These are phyloP conservation scores for Melanophora roralis DNA, from an alignment of 2,888 invertebrate genomes.

Conservation along the genomic window DNA sequence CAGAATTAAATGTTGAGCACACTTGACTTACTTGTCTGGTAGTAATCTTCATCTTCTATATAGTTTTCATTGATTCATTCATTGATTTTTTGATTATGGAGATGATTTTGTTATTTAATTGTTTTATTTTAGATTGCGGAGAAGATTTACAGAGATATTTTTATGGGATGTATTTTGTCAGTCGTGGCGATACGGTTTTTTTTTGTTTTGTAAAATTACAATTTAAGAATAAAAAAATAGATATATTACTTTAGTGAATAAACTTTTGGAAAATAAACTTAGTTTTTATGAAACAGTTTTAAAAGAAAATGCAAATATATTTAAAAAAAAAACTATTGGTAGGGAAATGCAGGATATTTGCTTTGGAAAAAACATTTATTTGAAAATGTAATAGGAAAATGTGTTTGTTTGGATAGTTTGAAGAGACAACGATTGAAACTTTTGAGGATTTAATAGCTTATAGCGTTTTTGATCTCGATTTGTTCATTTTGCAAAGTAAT, in stretches of 20 bases:
- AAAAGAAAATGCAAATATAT: background rate
- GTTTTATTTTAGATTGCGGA: constrained; percentile 30
- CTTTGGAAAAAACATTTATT: background rate
- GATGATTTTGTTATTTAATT: constrained; percentile 44
- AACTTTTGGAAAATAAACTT: constrained; percentile 22
- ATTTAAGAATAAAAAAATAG: constrained; percentile 58
- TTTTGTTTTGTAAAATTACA: constrained; percentile 52
- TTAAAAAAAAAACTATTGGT: background rate
- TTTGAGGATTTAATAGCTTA: background rate
- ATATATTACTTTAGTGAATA: constrained; percentile 45
- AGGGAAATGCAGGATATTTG: background rate
- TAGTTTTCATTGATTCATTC: constrained; percentile 61
- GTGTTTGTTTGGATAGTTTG: background rate
- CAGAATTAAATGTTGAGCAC: constrained; percentile 28
- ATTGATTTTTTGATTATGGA: constrained; percentile 58
- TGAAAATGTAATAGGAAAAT: background rate
- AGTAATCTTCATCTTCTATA: constrained; percentile 81
- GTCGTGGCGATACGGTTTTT: constrained; percentile 13
- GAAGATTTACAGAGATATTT: constrained; percentile 45
- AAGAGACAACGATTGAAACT: constrained; percentile 1
- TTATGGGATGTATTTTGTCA: constrained; percentile 31
- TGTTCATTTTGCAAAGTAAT: too few relatives aligned
- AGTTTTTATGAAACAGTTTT: constrained; percentile 21
- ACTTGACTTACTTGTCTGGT: constrained; percentile 81
- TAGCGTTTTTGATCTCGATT: too few relatives aligned